Conservation (phyloP, 2,797 vertebrate species). For the Sebastes kiyomatsui region DNA sequence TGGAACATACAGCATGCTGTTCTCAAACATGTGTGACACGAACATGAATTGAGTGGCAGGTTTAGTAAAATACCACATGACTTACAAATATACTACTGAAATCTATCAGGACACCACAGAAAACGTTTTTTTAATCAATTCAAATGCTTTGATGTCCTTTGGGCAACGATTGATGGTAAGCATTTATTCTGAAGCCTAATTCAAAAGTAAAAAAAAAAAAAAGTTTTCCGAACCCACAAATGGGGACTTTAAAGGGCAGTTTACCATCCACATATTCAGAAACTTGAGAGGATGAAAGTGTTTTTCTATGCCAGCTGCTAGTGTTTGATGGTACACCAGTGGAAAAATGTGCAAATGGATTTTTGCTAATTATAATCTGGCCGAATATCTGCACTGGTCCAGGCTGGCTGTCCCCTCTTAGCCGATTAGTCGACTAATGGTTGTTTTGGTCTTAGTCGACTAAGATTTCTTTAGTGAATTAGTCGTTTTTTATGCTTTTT, state of each 20-base stretch:
- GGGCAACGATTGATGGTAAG: not conserved
- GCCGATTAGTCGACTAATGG: no score
- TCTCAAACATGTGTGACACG: not conserved
- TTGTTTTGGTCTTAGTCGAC: no score
- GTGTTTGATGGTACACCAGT: not conserved
- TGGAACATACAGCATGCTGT: not conserved
- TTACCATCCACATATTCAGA: not conserved
- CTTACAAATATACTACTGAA: not conserved
- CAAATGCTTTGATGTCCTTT: not conserved
- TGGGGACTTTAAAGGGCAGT: not conserved
- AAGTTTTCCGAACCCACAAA: not conserved
- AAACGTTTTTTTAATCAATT: not conserved
- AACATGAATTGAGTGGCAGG: not conserved
- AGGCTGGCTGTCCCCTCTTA: no score
- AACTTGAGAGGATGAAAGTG: not conserved
- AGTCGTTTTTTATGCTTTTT: no score
- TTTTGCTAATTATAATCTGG: not conserved
- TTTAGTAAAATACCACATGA: not conserved
- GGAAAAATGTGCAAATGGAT: not conserved
- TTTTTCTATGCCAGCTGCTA: not conserved
- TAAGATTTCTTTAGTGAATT: no score
- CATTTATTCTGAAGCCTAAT: not conserved
- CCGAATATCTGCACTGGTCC: not conserved
- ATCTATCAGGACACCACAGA: not conserved
- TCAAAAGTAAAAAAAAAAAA: constrained; percentile 1